phyloP scores from a whole-genome alignment of 1,140 invertebrate genomes.

The Pogonomyrmex californicus region DNA sequence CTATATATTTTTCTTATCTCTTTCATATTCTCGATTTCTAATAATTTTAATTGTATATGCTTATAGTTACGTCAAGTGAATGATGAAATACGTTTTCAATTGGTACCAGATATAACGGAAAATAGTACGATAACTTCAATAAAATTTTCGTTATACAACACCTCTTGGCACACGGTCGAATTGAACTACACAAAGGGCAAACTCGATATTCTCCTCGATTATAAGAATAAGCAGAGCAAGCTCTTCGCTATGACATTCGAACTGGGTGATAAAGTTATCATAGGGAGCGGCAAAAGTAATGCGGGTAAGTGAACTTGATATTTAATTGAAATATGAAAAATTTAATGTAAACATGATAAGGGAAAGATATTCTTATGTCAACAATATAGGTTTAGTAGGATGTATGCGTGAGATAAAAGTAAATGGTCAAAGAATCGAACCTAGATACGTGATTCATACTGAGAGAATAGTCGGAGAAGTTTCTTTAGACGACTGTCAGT shows the following conservation, averaged over 20 bases:
- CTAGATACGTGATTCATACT: constrained; percentile 93
- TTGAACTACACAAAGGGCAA: constrained; percentile 92
- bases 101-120: constrained; percentile 90
- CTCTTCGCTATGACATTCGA: constrained; percentile 88
- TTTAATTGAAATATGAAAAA: constrained; percentile 29
- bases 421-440: constrained; percentile 88
- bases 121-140: constrained; percentile 93
- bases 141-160: constrained; percentile 91
- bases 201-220: constrained; percentile 92
- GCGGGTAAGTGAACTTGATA: constrained; percentile 80
- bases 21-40: background rate
- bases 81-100: constrained; percentile 93
- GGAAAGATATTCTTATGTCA: background rate
- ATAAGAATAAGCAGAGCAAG: constrained; percentile 90
- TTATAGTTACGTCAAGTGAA: constrained; percentile 92
- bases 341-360: background rate
- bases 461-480: constrained; percentile 94
- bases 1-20: background rate
- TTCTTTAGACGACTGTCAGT: constrained; percentile 95
- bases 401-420: constrained; percentile 96
- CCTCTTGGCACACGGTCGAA: constrained; percentile 93
- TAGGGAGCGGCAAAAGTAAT: constrained; percentile 91
- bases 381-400: constrained; percentile 92
- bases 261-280: constrained; percentile 89
- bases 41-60: constrained; percentile 40